phyloP scores from a whole-genome alignment of 2,888 invertebrate genomes.

The Cephus rjabovi region DNA sequence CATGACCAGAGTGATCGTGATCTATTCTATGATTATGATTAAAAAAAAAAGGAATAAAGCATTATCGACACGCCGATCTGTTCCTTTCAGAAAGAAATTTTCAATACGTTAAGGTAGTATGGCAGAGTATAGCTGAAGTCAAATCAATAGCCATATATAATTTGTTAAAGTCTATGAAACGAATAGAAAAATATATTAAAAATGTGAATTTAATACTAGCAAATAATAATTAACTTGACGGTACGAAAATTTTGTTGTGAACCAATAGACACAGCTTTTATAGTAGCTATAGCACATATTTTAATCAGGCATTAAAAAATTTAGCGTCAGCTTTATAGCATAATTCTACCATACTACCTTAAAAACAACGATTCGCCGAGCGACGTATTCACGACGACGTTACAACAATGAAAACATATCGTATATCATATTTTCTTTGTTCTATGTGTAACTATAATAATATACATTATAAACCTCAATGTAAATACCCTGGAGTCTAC shows the following conservation, averaged over 20 bases:
- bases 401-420: conserved; percentile 46
- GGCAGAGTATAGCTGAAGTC: no score
- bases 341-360: no score
- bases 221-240: no score
- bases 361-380: not conserved
- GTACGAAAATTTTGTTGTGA: no score
- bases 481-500: conserved; percentile 53
- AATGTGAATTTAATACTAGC: no score
- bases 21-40: not conserved
- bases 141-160: no score
- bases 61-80: not conserved
- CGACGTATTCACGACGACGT: conserved; percentile 19
- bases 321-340: no score
- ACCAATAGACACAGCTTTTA: no score
- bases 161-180: no score
- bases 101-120: not conserved
- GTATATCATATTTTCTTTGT: conserved; percentile 38
- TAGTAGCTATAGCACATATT: no score
- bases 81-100: not conserved
- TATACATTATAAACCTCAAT: conserved; percentile 38
- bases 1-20: not conserved
- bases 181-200: no score
- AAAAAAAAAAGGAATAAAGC: not conserved
- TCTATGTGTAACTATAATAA: conserved; percentile 42
- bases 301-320: no score